Conservation (phyloP, 2,113 vertebrate species). For the Rhinogobius similis region DNA sequence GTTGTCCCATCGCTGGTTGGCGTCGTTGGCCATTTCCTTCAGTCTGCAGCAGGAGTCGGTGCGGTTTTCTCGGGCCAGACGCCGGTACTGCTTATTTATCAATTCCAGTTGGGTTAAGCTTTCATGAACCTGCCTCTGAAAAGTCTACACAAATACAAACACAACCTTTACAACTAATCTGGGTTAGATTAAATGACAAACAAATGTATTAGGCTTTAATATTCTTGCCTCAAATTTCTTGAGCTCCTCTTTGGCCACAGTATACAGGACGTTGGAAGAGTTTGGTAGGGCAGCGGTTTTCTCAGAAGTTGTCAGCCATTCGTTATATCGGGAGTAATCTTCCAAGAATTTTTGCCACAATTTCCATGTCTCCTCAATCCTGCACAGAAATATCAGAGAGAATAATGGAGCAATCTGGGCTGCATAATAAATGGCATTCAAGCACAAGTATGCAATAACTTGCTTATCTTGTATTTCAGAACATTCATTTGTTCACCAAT, state of each 20-base stretch:
- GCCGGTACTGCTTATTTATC: slow-evolving; percentile 97
- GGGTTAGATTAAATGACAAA: neutral
- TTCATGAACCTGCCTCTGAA: slow-evolving; percentile 95
- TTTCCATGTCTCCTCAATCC: slow-evolving; percentile 96
- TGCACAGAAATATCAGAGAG: slow-evolving; percentile 45
- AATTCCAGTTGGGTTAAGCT: slow-evolving; percentile 93
- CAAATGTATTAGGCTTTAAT: neutral
- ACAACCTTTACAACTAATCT: neutral
- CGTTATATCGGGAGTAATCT: slow-evolving; percentile 90
- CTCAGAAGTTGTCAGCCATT: slow-evolving; percentile 89
- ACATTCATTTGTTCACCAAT: too few species aligned
- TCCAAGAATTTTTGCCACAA: slow-evolving; percentile 98
- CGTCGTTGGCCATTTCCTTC: slow-evolving; percentile 89
- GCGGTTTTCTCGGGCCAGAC: slow-evolving; percentile 93
- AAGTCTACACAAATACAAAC: slow-evolving; percentile 76
- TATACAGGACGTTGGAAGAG: slow-evolving; percentile 93
- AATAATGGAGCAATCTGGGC: too few species aligned
- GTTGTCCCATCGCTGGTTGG: slow-evolving; percentile 95
- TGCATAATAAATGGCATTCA: too few species aligned
- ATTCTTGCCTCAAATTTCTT: slow-evolving; percentile 95
- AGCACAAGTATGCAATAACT: too few species aligned
- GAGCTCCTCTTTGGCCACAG: slow-evolving; percentile 93
- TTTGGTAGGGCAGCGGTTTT: slow-evolving; percentile 89
- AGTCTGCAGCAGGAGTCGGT: slow-evolving; percentile 86
- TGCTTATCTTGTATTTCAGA: too few species aligned